Percentiles rank a stretch among this genome's conserved stretches.
These are phyloP conservation scores for Spisula subtruncata DNA, from an alignment of 2,888 invertebrate genomes.

Conservation along the genomic window DNA sequence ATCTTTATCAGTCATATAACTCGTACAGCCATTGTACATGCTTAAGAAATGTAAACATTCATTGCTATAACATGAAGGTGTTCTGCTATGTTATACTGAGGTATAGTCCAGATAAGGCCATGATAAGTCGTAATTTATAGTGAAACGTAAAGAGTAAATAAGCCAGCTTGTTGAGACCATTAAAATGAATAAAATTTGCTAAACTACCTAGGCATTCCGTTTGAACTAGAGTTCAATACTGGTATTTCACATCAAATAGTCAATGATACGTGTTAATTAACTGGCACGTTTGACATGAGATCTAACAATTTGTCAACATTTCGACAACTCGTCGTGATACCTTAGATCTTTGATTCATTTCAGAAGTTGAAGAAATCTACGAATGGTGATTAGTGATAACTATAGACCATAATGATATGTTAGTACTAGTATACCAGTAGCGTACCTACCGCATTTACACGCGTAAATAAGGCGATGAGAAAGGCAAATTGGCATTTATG, in stretches of 20 bases:
- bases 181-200: not conserved
- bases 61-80: not conserved
- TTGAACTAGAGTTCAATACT: not conserved
- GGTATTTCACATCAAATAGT: not conserved
- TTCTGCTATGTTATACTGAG: not conserved
- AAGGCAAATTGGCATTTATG: no score
- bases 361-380: not conserved
- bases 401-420: no score
- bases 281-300: not conserved
- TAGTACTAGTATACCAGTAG: no score
- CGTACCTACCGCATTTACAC: no score
- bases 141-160: slow-evolving; percentile 23
- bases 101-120: not conserved
- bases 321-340: not conserved
- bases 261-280: not conserved
- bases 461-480: no score
- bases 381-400: not conserved
- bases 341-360: not conserved
- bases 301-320: slow-evolving; percentile 3
- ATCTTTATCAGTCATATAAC: no score
- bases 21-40: not conserved
- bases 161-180: not conserved
- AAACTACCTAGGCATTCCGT: not conserved
- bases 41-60: not conserved
- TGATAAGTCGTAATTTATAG: not conserved